Evolutionary conservation across 1,140 invertebrate species (phyloP).

Genomic region (Hypothenemus hampei): DNA sequence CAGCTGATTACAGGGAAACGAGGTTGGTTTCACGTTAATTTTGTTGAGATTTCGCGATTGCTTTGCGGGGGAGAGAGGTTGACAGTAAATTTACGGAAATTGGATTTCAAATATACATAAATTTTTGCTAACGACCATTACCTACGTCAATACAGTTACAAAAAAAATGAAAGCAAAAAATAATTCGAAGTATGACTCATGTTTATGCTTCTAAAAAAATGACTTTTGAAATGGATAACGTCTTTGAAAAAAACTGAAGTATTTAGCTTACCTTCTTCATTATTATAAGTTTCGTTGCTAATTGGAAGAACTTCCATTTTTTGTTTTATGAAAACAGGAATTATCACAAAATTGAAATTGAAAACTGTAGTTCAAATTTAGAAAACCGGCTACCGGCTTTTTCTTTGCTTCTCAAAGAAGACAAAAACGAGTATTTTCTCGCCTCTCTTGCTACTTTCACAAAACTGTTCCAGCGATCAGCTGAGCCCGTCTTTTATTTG

Average conservation of each 20-base stretch:
- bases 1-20: constrained; percentile 15
- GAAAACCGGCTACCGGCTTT: constrained; percentile 29
- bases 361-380: constrained; percentile 16
- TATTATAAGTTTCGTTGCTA: constrained; percentile 29
- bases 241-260: too few relatives aligned
- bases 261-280: constrained; percentile 27
- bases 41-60: constrained; percentile 1
- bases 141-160: too few relatives aligned
- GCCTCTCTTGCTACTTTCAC: neutral
- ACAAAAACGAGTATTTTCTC: too few relatives aligned
- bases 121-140: too few relatives aligned
- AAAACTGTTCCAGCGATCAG: constrained; percentile 23
- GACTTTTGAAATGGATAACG: too few relatives aligned
- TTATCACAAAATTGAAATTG: constrained; percentile 22
- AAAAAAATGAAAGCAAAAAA: too few relatives aligned
- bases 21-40: constrained; percentile 8
- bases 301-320: constrained; percentile 32
- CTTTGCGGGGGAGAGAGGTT: too few relatives aligned
- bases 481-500: constrained; percentile 26
- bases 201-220: too few relatives aligned
- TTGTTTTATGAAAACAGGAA: constrained; percentile 8
- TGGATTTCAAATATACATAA: too few relatives aligned
- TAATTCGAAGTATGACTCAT: too few relatives aligned
- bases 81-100: too few relatives aligned
- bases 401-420: constrained; percentile 6